phyloP scores from a whole-genome alignment of 1,140 invertebrate species.

The Bemisia tabaci region DNA sequence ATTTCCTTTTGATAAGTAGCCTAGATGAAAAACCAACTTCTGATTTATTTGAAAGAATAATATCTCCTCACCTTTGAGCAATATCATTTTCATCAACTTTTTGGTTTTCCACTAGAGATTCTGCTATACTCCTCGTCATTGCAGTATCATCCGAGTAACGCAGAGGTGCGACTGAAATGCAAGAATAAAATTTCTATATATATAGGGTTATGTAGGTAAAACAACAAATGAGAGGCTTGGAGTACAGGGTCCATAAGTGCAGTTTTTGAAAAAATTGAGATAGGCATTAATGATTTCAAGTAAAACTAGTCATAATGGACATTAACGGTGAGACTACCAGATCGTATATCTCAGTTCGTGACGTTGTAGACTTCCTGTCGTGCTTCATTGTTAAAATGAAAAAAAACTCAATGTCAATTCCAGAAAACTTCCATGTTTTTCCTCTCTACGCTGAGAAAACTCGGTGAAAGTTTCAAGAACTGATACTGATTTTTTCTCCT shows the following conservation, averaged over 20 bases:
- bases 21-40: no score
- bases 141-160: constrained; percentile 64
- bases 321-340: no score
- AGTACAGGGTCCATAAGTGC: background rate
- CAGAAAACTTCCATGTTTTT: no score
- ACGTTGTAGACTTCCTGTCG: no score
- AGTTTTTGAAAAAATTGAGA: no score
- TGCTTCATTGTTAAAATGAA: no score
- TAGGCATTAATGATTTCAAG: background rate
- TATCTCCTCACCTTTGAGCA: constrained; percentile 34
- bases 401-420: constrained; percentile 3
- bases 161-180: constrained; percentile 5
- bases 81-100: constrained; percentile 40
- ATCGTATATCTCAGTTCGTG: no score
- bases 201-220: background rate
- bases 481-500: no score
- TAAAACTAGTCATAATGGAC: background rate
- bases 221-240: background rate
- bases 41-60: no score
- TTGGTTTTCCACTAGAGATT: constrained; percentile 46
- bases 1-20: no score
- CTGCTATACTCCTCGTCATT: constrained; percentile 51
- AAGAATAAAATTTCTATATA: constrained; percentile 10
- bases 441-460: no score
- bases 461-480: no score